Evolutionary conservation across 2,888 invertebrate genomes (phyloP), one percentile per base, ranked within the genome.

Genomic region (Diaprepes abbreviatus): DNA sequence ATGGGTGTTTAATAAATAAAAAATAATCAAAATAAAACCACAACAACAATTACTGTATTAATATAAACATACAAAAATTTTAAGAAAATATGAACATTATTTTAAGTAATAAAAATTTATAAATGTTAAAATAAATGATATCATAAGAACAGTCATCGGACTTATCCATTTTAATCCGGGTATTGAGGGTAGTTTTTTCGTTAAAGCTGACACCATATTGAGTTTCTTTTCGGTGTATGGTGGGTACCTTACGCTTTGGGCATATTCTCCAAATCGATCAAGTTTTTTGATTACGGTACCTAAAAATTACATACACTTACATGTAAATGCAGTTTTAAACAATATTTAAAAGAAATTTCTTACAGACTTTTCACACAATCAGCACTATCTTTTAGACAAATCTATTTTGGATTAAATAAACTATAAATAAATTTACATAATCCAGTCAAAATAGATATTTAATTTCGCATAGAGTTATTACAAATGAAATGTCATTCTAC

Each of bases 261-360:
- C 75, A 70, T 88, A 89, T 83, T 95, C 94, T 55, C 90, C 90
- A 17, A 94, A 79, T 9, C 86, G 81, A 63, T 89, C 89, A 79
- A 91, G 90, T 81, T 89, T 87, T 82, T 92, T 93, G 71, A 90
- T 87, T 17, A 95, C 85, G 72, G 91, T 90, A 62, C 64, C 71
- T 71, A 48, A 54, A 70, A 70, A n/a, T n/a, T n/a, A n/a, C n/a
- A n/a, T n/a, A n/a, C n/a, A n/a, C n/a, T n/a, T n/a, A n/a, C n/a
- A n/a, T n/a, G n/a, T n/a, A n/a, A n/a, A n/a, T n/a, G n/a, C n/a
- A n/a, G n/a, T n/a, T n/a, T n/a, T n/a, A n/a, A n/a, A n/a, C n/a
- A n/a, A n/a, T n/a, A n/a, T n/a, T n/a, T n/a, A n/a, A n/a, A n/a
- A n/a, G n/a, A n/a, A n/a, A n/a, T n/a, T n/a, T n/a, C n/a, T n/a